phyloP scores from a whole-genome alignment of 2,888 invertebrate genomes.

The Iselma pallidipennis region DNA sequence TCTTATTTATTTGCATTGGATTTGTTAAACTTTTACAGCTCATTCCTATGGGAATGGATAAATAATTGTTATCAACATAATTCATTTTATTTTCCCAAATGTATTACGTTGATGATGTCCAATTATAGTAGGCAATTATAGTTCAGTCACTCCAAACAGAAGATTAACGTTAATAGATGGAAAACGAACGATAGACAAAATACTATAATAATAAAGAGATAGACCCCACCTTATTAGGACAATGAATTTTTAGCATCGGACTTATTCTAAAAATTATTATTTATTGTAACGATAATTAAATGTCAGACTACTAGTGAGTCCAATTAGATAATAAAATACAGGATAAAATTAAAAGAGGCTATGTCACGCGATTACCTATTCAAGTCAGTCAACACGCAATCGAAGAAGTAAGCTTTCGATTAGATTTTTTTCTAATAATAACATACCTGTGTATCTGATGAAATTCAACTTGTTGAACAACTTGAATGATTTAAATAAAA shows the following conservation, averaged over 20 bases:
- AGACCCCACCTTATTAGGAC: no score
- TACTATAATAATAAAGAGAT: background rate
- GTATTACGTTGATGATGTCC: background rate
- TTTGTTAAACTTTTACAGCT: no score
- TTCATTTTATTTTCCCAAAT: background rate
- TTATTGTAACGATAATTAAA: constrained; percentile 22
- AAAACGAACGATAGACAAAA: no score
- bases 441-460: no score
- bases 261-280: background rate
- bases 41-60: background rate
- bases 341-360: constrained; percentile 22
- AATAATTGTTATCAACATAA: background rate
- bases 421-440: background rate
- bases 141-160: background rate
- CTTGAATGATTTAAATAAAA: no score
- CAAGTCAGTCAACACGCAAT: constrained; percentile 18
- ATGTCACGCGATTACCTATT: constrained; percentile 17
- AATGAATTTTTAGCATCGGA: background rate
- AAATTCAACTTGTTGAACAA: no score
- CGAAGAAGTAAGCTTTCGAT: background rate
- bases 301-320: constrained; percentile 19
- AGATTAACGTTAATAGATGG: no score
- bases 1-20: no score
- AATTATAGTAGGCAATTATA: background rate
- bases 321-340: constrained; percentile 29